Evolutionary conservation across 2,113 vertebrate species (phyloP), one percentile per base, ranked within the genome.

Genomic region (Nycticebus coucang): DNA sequence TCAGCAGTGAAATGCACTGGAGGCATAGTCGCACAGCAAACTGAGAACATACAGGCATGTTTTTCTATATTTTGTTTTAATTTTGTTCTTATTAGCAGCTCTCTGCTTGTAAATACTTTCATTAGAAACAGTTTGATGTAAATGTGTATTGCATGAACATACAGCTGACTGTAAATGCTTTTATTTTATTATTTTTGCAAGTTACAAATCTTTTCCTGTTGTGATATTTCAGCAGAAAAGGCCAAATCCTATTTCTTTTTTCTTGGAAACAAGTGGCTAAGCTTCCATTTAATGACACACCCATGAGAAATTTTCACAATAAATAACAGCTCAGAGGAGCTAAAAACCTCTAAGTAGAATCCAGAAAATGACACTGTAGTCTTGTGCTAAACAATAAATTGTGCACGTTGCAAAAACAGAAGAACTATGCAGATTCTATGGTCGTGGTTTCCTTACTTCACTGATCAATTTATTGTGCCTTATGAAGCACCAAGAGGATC

Each of bases 191-290:
- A 66, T 66, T 89, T 94, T 86, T 91, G 28, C 14, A 66, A 68
- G 19, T 84, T 94, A 75, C 45, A 96, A 90, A 80, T 92, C 41
- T 96, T 62, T 95, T 80, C 41, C 87, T 75, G 9, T 90, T 96
- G 69, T 84, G 50, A 80, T 89, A 41, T 80, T 95, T 83, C 83
- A 95, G n/a, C 50, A 83, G 14, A 75, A 93, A 95, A 93, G 62
- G 64, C 8, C 41, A 87, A 86, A 60, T 71, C 50, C 8, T 59
- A 86, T 79, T 93, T 75, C 26, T 21, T 81, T 64, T 83, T 55
- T 64, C 2, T 50, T 72, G n/a, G 62, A 84, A 91, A 92, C 77
- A 77, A 87, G 19, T 72, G 60, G 77, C 59, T 80, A 81, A 87
- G 53, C 26, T 19, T 92, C 55, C n/a, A 66, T 64, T 60, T 84